These are phyloP conservation scores for Brachirus orientalis DNA, from an alignment of 2,113 vertebrate species.

Conservation along the genomic window DNA sequence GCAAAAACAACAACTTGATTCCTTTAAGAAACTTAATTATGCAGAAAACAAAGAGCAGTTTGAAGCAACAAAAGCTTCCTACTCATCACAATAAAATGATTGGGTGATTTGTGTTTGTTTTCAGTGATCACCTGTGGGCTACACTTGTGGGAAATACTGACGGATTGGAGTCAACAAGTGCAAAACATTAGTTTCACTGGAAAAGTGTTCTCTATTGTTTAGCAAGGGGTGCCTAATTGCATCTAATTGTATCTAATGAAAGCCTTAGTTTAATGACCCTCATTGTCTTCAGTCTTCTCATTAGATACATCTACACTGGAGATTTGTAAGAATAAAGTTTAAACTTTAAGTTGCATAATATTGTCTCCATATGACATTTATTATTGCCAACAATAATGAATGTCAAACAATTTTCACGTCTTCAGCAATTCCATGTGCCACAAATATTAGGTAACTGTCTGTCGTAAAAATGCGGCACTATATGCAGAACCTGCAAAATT, in stretches of 20 bases:
- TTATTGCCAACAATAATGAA: background rate
- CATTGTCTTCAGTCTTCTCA: too few relatives aligned
- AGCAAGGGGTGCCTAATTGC: background rate
- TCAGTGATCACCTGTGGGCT: constrained; percentile 37
- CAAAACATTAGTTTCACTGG: constrained; percentile 3
- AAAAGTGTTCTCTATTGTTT: constrained; percentile 43
- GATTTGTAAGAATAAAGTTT: background rate
- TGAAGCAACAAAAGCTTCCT: constrained; percentile 43
- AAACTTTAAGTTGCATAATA: background rate
- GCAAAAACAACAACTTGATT: constrained; percentile 20
- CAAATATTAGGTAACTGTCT: too few relatives aligned
- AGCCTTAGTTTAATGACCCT: too few relatives aligned
- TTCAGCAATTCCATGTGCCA: too few relatives aligned
- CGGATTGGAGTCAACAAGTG: background rate
- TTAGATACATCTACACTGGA: background rate
- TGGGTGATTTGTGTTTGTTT: constrained; percentile 53
- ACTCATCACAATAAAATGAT: constrained; percentile 37
- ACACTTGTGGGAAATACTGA: constrained; percentile 33
- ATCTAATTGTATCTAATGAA: too few relatives aligned
- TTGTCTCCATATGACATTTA: background rate
- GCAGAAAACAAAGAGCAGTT: constrained; percentile 42
- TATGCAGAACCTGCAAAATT: too few relatives aligned
- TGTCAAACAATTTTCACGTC: too few relatives aligned
- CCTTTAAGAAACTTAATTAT: constrained; percentile 47
- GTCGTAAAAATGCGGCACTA: too few relatives aligned